Base-by-base conservation (phyloP, 2,888 invertebrate species). In the Ophraella communa region DNA sequence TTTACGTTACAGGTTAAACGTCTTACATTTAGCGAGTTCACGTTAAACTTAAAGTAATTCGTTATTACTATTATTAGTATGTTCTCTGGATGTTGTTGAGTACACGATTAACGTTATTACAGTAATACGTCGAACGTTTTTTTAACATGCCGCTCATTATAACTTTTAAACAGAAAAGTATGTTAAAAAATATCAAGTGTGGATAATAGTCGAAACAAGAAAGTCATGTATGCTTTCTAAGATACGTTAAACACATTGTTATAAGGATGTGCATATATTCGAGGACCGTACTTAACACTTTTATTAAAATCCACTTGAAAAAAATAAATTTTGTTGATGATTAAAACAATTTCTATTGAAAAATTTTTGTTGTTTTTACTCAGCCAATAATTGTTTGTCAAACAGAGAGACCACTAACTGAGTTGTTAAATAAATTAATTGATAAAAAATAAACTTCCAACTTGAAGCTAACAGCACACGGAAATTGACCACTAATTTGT, bases 201-300 rank as follows among this genome's bases (percentile, higher is more conserved):
- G 53, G 65, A 63, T 54, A 52, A 49, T 52, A 60, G 49, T 64
- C 47, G 33, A 56, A 57, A 35, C 65, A 57, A 58, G 65, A 68
- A 65, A 68, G 65, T 59, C 64, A 63, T 63, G 53, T 63, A 57
- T 68, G 53, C 68, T 68, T 68, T 68, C 68, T 65, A 68, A 55
- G 30, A 60, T 53, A 57, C 65, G 67, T 56, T 65, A 57, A 56
- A 39, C 62, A 62, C 56, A 61, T 62, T 52, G 59, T 59, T 66
- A 45, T 35, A 58, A 53, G n/a, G 65, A 39, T 14, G 17, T 39
- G 14, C 11, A 14, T 35, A 14, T 3, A 35, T 35, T 17, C 7
- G 17, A 39, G 39, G 39, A 7, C 17, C 39, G 39, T 39, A 39
- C 8, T 39, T 14, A 35, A 3, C 14, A n/a, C 33, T 27, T n/a